phyloP scores from a whole-genome alignment of 1,140 invertebrate genomes.

The Parasteatoda tepidariorum region DNA sequence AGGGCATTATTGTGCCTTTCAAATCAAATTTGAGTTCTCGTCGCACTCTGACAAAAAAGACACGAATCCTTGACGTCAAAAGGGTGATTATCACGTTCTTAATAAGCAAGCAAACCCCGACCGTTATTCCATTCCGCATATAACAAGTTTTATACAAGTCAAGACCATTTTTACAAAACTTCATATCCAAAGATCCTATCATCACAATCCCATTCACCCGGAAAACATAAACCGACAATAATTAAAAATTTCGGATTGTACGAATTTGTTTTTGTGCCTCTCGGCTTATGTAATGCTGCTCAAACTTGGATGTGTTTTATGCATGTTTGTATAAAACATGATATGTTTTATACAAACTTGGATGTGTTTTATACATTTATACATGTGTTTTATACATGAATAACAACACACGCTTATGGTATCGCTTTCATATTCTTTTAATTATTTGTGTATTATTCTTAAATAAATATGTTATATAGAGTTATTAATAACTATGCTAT shows the following conservation, averaged over 20 bases:
- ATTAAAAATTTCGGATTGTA: not conserved
- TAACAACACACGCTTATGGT: no score
- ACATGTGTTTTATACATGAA: no score
- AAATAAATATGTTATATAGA: no score
- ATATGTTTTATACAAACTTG: no score
- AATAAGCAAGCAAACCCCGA: conserved; percentile 50
- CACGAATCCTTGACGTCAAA: conserved; percentile 8
- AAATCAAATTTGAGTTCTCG: conserved; percentile 60
- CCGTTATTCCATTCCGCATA: conserved; percentile 51
- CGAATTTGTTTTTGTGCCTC: not conserved
- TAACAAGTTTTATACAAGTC: conserved; percentile 44
- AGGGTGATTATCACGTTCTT: conserved; percentile 41
- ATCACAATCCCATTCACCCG: not conserved
- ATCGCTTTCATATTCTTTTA: no score
- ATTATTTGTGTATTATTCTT: no score
- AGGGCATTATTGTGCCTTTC: conserved; percentile 60
- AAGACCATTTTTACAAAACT: conserved; percentile 44
- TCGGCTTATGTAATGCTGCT: not conserved
- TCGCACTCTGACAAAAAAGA: conserved; percentile 61
- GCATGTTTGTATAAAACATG: no score
- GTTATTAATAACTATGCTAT: no score
- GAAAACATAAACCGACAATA: not conserved
- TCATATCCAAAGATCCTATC: conserved; percentile 6
- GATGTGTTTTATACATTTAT: no score
- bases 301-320: not conserved